Evolutionary conservation across 1,140 invertebrate genomes (phyloP), one percentile per base, ranked within the genome.

Genomic region (Drosophila arizonae): DNA sequence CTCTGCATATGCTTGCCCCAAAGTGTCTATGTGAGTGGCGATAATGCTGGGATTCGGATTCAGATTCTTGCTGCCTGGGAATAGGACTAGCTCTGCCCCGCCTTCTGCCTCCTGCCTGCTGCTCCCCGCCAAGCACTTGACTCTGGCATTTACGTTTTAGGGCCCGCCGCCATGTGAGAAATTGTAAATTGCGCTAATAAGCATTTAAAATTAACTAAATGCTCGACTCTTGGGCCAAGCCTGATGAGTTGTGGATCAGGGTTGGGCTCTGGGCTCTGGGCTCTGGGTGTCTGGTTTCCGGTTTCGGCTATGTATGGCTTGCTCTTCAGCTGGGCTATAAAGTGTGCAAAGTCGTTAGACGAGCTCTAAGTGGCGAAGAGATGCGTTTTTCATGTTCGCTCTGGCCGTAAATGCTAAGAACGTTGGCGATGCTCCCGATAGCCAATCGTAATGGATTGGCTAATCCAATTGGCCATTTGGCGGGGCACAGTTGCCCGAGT

Each of bases 201-300:
- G 84, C 79, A 88, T 87, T 88, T 88, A 84, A 87, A 87, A 87
- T 87, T 87, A 87, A 87, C 84, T 88, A 88, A 87, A 87, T 87
- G 84, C 70, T 69, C 67, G 41, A 69, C 79, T 81, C 82, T 81
- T 68, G 60, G 69, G 73, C 58, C 74, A 65, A 78, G 66, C 50
- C 84, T 79, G 81, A 85, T 85, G 81, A 75, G 69, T 81, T 75
- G 65, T 75, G 36, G 36, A 39, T 39, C 3, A 9, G 36, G 36
- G 36, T 13, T 36, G 33, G 8, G 9, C 8, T 36, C 65, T 30
- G 28, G 68, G 17, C 11, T 36, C 41, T 10, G 21, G 11, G 2
- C 4, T 63, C 21, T 30, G 64, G 62, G 41, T 30, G 33, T 62
- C 43, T 41, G 1, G 6, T 39, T 15, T 15, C 17, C 21, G 28